These are phyloP conservation scores for Ophthalmolycus amberensis DNA, from an alignment of 2,113 vertebrate genomes.

Conservation along the genomic window DNA sequence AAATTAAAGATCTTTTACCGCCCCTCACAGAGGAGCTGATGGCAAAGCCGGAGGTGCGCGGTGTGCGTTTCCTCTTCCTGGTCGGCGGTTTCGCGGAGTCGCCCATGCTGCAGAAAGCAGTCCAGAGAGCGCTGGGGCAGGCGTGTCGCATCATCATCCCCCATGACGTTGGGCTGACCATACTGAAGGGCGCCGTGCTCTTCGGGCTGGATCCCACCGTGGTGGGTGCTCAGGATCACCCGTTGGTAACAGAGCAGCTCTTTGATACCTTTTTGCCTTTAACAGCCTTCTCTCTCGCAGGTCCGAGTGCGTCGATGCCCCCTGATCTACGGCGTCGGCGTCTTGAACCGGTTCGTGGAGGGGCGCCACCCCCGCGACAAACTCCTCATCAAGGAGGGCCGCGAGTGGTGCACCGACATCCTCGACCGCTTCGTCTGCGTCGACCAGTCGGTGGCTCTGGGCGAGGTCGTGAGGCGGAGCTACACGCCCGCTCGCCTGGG, in stretches of 20 bases:
- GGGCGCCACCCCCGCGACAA: slow-evolving; percentile 92
- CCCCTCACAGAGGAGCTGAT: slow-evolving; percentile 85
- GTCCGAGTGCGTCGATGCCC: slow-evolving; percentile 93
- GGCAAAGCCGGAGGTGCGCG: slow-evolving; percentile 87
- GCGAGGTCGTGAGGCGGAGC: slow-evolving; percentile 92
- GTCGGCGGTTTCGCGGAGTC: slow-evolving; percentile 97
- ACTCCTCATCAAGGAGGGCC: slow-evolving; percentile 92
- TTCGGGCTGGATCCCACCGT: slow-evolving; percentile 95
- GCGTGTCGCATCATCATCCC: slow-evolving; percentile 92
- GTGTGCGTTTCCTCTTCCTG: slow-evolving; percentile 93
- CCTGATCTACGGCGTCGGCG: slow-evolving; percentile 93
- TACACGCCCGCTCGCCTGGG: slow-evolving; percentile 92
- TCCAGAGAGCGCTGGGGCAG: slow-evolving; percentile 86
- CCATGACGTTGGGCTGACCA: slow-evolving; percentile 94
- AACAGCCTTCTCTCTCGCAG: slow-evolving; percentile 33
- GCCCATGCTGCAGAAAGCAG: slow-evolving; percentile 89
- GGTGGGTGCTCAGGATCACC: slow-evolving; percentile 57
- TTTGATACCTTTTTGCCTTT: background rate
- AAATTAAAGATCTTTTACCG: background rate
- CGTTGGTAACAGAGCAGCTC: accelerated
- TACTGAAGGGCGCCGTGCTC: slow-evolving; percentile 95
- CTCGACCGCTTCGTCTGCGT: slow-evolving; percentile 94
- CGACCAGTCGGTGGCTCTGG: slow-evolving; percentile 94
- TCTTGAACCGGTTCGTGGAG: slow-evolving; percentile 93
- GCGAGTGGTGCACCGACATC: slow-evolving; percentile 97